phyloP scores from a whole-genome alignment of 2,888 invertebrate genomes.

The Dilophus febrilis region DNA sequence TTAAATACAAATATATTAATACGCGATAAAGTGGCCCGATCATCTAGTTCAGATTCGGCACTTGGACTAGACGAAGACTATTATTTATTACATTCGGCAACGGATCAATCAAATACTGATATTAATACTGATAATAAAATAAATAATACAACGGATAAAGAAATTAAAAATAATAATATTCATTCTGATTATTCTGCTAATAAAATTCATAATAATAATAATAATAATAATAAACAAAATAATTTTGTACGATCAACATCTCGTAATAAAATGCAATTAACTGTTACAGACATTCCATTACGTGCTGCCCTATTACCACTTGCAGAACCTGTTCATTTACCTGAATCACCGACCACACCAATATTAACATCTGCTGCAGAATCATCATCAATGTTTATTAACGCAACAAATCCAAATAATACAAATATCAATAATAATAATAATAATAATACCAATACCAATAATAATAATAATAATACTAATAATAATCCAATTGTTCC shows the following conservation, averaged over 20 bases:
- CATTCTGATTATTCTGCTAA: not conserved
- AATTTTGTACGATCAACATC: too few relatives aligned
- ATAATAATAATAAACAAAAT: too few relatives aligned
- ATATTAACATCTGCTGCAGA: slow-evolving; percentile 6
- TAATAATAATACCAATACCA: too few relatives aligned
- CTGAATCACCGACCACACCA: slow-evolving; percentile 19
- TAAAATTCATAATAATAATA: not conserved
- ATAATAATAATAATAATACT: too few relatives aligned
- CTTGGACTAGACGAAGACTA: slow-evolving; percentile 26
- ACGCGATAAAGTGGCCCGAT: slow-evolving; percentile 22
- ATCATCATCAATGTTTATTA: too few relatives aligned
- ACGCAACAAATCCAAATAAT: slow-evolving; percentile 8
- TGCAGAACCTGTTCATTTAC: slow-evolving; percentile 26
- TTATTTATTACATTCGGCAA: not conserved
- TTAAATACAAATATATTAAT: too few relatives aligned
- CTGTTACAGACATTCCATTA: slow-evolving; percentile 27
- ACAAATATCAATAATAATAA: slow-evolving; percentile 11
- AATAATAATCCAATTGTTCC: slow-evolving; percentile 16
- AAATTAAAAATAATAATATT: not conserved
- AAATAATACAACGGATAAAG: not conserved
- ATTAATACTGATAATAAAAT: slow-evolving; percentile 6
- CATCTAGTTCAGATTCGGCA: slow-evolving; percentile 28
- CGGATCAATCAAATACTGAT: not conserved
- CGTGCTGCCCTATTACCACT: slow-evolving; percentile 25
- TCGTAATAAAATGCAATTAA: slow-evolving; percentile 22